phyloP scores from a whole-genome alignment of 2,113 vertebrate genomes.

The Dasyornis broadbenti region DNA sequence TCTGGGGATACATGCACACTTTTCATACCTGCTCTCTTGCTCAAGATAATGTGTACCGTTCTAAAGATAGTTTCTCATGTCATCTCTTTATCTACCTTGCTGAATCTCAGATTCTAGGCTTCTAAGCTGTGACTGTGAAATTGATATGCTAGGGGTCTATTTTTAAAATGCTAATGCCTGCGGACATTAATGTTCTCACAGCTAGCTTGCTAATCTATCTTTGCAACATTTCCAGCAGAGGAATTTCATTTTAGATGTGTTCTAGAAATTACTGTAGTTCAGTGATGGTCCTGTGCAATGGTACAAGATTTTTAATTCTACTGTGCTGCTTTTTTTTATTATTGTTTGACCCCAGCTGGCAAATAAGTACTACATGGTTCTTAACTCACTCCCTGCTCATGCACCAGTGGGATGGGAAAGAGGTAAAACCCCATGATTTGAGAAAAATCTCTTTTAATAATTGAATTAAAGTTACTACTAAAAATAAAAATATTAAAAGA shows the following conservation, averaged over 20 bases:
- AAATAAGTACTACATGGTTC: background rate
- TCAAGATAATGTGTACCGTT: background rate
- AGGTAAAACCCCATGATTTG: background rate
- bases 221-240: background rate
- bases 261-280: background rate
- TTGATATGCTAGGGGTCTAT: background rate
- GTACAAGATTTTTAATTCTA: background rate
- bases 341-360: background rate
- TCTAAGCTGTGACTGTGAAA: background rate
- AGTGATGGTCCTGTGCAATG: background rate
- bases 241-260: background rate
- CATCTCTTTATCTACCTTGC: background rate
- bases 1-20: background rate
- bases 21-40: background rate
- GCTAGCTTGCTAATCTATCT: background rate
- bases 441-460: background rate
- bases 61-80: background rate
- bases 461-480: background rate
- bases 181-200: background rate
- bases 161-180: background rate
- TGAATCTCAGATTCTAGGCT: background rate
- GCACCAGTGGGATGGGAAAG: background rate
- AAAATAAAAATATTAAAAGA: background rate
- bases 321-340: background rate
- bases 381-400: background rate